Base-by-base conservation (phyloP, 1,140 invertebrate species). In the Dinothrombium tinctorium region DNA sequence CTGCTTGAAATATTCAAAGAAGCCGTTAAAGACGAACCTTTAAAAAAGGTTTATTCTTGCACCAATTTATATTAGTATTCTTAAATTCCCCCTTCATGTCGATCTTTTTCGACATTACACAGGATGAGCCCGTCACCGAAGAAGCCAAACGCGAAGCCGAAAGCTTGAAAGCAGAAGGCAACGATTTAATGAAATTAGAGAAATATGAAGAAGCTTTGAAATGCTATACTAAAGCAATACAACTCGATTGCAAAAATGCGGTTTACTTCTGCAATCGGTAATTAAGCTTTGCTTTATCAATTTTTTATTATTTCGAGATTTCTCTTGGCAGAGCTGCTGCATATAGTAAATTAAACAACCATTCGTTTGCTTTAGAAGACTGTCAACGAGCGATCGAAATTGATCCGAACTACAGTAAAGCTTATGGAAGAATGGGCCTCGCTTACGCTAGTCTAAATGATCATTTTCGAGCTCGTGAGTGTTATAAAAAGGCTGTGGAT, bases 371-470 rank as follows among this genome's bases (percentile, higher is more conserved):
- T 8, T 74, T 95, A 37, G 69, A 74, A 46, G 90, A 96, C 57
- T 92, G 83, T 56, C 71, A 77, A 48, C 71, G 70, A 37, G 86
- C 90, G 6, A 61, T 95, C 29, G 64, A 71, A 28, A 71, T 95
- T 47, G 82, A 95, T 60, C 74, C 77, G 0, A 69, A 70, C 25
- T 96, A 95, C 56, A 75, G 79, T 44, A 92, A 95, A 64, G 87
- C 89, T 3, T 90, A 90, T 63, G 80, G 83, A 5, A 67, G 89
- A 50, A 69, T 94, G 57, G 83, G 50, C 46, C 47, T 94, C 41
- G 84, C 86, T 1, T 76, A 82, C 50, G 76, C 80, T 2, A 78
- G 74, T 54, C 58, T 89, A 40, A 71, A 77, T 37, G 68, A 73
- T 48, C 74, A 78, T 54, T 67, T 69, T 39, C 74, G 86, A 53